Evolutionary conservation across 1,140 invertebrate species (phyloP).

Genomic region (Diachasma alloeum): DNA sequence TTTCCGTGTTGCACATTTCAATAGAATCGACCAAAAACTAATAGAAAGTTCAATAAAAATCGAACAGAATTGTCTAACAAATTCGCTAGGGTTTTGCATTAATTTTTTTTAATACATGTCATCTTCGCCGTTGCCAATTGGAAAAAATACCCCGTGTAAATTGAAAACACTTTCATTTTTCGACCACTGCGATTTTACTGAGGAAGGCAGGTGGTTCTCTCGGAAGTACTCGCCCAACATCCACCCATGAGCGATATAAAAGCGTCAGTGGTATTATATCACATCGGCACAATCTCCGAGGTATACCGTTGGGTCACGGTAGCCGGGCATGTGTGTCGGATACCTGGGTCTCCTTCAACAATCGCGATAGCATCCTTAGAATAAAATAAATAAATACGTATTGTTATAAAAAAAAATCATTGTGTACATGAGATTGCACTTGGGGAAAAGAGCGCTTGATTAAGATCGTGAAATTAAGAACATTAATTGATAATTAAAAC

Average conservation of each 20-base stretch:
- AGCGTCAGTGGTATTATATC: constrained; percentile 40
- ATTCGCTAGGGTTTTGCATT: no score
- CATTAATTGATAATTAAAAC: neutral
- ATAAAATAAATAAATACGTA: neutral
- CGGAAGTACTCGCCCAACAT: neutral
- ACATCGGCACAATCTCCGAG: constrained; percentile 33
- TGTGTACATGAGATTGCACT: neutral
- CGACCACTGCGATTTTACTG: neutral
- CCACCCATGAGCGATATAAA: neutral
- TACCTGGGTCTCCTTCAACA: constrained; percentile 45
- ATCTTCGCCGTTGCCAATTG: neutral
- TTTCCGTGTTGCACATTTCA: no score
- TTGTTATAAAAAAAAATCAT: neutral
- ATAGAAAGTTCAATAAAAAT: no score
- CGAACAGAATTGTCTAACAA: no score
- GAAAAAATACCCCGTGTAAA: neutral
- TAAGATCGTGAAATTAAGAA: neutral
- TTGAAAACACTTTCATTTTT: neutral
- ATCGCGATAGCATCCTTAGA: constrained; percentile 4
- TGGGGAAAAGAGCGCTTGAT: neutral
- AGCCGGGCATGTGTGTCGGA: constrained; percentile 56
- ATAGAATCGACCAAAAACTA: no score
- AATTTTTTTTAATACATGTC: no score
- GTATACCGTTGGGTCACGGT: constrained; percentile 53
- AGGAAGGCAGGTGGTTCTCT: neutral